Evolutionary conservation across 2,888 invertebrate genomes (phyloP).

Genomic region (Pemphredon lugubris): DNA sequence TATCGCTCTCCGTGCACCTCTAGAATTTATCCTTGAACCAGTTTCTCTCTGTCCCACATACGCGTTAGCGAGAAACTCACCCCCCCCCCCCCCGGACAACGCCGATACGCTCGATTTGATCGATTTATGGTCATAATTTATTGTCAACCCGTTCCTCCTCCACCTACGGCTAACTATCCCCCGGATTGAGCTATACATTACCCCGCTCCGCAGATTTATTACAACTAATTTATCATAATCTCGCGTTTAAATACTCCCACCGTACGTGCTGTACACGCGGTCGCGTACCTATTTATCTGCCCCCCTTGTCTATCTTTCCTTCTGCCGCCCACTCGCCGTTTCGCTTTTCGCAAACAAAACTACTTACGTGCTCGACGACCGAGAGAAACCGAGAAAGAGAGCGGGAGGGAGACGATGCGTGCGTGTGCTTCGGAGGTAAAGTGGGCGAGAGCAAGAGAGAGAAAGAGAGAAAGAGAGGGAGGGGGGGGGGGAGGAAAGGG

Average conservation of each 20-base stretch:
- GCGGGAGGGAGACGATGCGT: background rate
- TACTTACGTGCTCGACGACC: conserved; percentile 13
- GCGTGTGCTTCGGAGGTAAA: background rate
- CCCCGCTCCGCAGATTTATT: too few species aligned
- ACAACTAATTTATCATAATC: too few species aligned
- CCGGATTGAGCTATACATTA: too few species aligned
- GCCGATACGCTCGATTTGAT: conserved; percentile 2
- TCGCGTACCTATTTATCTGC: conserved; percentile 23
- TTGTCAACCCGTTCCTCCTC: background rate
- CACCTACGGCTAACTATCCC: too few species aligned
- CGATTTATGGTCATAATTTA: conserved; percentile 8
- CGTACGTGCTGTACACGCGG: too few species aligned
- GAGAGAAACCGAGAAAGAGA: background rate
- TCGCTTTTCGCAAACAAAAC: conserved; percentile 19
- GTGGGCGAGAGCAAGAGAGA: background rate
- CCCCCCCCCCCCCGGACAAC: too few species aligned
- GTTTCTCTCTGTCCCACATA: conserved; percentile 25
- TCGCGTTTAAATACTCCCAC: too few species aligned
- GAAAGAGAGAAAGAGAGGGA: background rate
- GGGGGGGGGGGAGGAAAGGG: background rate
- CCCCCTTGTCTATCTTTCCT: conserved; percentile 14
- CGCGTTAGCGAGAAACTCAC: conserved; percentile 23
- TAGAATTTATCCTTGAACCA: conserved; percentile 48
- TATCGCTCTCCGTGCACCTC: conserved; percentile 25
- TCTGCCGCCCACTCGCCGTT: conserved; percentile 5